These are phyloP conservation scores for Eupeodes corollae DNA, from an alignment of 1,140 invertebrate species.

Conservation along the genomic window DNA sequence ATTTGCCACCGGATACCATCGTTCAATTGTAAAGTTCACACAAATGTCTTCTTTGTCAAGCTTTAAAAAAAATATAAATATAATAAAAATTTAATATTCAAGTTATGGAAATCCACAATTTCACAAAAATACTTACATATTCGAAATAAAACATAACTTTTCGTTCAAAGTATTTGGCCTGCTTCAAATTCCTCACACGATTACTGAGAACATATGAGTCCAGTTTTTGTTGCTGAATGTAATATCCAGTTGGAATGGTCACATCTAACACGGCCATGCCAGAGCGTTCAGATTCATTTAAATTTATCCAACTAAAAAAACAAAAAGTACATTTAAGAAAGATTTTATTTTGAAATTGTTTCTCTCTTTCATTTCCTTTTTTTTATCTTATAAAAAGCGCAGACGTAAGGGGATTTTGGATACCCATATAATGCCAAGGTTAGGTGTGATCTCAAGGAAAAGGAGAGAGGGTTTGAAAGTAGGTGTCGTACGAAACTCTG, in stretches of 20 bases:
- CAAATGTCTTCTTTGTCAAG: constrained; percentile 73
- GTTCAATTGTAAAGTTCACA: constrained; percentile 81
- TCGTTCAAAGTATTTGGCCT: constrained; percentile 65
- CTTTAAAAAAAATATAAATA: constrained; percentile 36
- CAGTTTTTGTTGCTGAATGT: constrained; percentile 80
- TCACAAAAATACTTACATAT: constrained; percentile 52
- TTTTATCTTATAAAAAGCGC: no score
- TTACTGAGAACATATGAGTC: constrained; percentile 69
- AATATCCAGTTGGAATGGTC: constrained; percentile 85
- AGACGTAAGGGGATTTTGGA: no score
- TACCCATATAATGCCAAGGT: no score
- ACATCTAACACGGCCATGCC: constrained; percentile 88
- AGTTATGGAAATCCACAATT: background rate
- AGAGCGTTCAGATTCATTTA: constrained; percentile 66
- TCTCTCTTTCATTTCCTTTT: no score
- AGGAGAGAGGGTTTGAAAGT: no score
- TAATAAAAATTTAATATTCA: background rate
- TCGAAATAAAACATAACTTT: constrained; percentile 93
- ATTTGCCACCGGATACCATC: constrained; percentile 94
- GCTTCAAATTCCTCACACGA: constrained; percentile 64
- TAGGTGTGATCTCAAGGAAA: no score
- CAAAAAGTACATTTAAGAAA: background rate
- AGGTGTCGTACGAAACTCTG: no score
- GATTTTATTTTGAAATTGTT: constrained; percentile 1
- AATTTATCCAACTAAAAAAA: constrained; percentile 59